Base-by-base conservation (phyloP, 2,888 invertebrate species). In the Timandra comae region DNA sequence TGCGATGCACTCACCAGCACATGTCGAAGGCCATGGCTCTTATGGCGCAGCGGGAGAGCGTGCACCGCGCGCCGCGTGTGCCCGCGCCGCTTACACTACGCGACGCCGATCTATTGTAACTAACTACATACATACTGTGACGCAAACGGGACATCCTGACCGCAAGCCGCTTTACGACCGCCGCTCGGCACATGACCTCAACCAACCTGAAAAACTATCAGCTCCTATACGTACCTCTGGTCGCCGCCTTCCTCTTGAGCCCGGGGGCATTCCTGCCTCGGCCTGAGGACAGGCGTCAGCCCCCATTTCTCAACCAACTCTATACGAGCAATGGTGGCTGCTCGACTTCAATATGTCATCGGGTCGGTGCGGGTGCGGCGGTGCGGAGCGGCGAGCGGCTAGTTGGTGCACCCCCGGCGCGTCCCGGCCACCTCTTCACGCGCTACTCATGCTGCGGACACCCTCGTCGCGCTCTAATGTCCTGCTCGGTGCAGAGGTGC, bases 231-330 rank as follows among this genome's bases (percentile, higher is more conserved):
- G 57, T 90, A 91, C 91, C 91, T 91, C 88, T 89, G 88, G 82
- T 90, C 90, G 76, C 89, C 90, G 81, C 82, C 81, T 79, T 91
- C 90, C 84, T 89, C 89, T 81, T 87, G 88, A 85, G 88, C 88
- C 88, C 87, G 91, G 91, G 93, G 94, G 92, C 93, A 92, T 90
- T 95, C 94, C 92, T 94, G 94, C 91, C 95, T 94, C 92, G 95
- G 95, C 89, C 93, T 92, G 91, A 95, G 93, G 93, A 95, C 95
- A 92, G 96, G 96, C 92, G 95, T 95, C 89, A 96, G 94, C 93
- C 96, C 96, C 96, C 96, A 96, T 95, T 95, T 94, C 90, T 96
- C 95, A 89, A 95, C 92, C 90, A 95, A 94, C 92, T 95, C 95
- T 93, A 96, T 93, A 90, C 95, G 95, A 92, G 96, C 95, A 96